These are phyloP conservation scores for Tachysurus vachellii DNA, from an alignment of 2,113 vertebrate species.

Conservation along the genomic window DNA sequence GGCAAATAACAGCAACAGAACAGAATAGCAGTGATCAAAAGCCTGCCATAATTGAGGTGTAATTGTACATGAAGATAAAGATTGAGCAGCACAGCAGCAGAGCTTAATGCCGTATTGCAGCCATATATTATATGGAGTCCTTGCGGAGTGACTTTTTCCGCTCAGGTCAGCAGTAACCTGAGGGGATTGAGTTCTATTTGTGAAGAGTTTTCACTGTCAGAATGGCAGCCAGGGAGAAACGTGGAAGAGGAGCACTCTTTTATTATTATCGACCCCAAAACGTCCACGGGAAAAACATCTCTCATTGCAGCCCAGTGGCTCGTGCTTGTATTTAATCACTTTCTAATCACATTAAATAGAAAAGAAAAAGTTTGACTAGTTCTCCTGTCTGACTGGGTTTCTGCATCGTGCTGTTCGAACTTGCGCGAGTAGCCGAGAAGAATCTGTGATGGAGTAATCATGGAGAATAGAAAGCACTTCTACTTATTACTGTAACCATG, in stretches of 20 bases:
- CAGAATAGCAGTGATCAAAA: background rate
- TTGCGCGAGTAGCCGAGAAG: background rate
- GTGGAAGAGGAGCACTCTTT: background rate
- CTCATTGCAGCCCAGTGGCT: background rate
- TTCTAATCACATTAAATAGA: background rate
- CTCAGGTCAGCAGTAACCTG: constrained; percentile 39
- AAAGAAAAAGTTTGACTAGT: background rate
- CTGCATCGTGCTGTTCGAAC: background rate
- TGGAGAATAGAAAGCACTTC: background rate
- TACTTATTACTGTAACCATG: background rate
- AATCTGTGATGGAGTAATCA: too few species aligned
- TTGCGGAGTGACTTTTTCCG: constrained; percentile 7
- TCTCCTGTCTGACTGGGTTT: background rate
- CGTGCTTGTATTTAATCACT: background rate
- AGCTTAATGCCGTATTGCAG: background rate
- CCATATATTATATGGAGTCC: background rate
- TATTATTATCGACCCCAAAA: constrained; percentile 4
- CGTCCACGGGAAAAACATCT: background rate
- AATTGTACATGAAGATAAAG: background rate
- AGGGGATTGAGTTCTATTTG: constrained; percentile 31
- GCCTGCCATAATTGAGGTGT: background rate
- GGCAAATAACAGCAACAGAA: background rate
- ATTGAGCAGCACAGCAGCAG: background rate
- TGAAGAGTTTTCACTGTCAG: constrained; percentile 25
- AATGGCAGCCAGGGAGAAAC: constrained; percentile 20